Conservation (phyloP, 2,888 invertebrate species). For the Sarcophaga subvicina region DNA sequence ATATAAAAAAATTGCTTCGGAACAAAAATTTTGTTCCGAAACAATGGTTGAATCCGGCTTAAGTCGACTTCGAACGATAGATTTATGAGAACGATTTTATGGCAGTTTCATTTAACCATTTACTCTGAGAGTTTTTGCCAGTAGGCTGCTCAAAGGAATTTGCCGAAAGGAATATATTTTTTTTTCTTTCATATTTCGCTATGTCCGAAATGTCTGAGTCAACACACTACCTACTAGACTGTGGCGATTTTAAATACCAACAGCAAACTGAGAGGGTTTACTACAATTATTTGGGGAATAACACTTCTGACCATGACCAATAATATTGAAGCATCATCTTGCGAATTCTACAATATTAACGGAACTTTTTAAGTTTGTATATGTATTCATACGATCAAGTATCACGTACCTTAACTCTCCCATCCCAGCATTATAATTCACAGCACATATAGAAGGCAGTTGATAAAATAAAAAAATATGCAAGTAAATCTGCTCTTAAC, state of each 20-base stretch:
- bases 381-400: not conserved
- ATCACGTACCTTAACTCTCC: not conserved
- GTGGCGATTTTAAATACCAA: no score
- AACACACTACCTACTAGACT: not conserved
- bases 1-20: no score
- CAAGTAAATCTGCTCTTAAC: slow-evolving; percentile 6
- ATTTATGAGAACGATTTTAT: no score
- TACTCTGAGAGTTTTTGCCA: no score
- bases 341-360: not conserved
- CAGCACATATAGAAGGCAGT: not conserved
- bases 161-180: not conserved
- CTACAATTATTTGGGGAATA: no score
- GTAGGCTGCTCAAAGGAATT: no score
- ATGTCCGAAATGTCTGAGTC: not conserved
- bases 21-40: no score
- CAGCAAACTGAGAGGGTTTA: no score
- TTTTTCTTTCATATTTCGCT: not conserved
- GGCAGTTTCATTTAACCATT: no score
- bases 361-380: not conserved
- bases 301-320: not conserved
- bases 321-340: not conserved
- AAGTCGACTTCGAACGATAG: no score
- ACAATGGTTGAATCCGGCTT: no score
- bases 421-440: not conserved
- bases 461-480: slow-evolving; percentile 5